A percentile compares a stretch with the other conserved stretches of the same genome.
Evolutionary conservation across 2,113 vertebrate species (phyloP).

Genomic region (Carettochelys insculpta): DNA sequence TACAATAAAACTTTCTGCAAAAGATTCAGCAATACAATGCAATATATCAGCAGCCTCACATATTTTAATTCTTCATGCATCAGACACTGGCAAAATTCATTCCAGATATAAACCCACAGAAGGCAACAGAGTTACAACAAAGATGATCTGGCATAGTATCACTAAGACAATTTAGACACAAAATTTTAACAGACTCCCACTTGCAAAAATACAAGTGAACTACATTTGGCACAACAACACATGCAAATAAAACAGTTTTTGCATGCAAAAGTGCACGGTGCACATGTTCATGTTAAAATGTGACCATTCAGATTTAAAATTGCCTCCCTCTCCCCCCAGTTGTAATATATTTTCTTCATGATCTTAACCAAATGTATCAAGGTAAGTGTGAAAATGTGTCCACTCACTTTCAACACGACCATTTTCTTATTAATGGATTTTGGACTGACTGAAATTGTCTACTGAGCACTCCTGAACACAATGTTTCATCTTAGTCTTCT

Average conservation of each 20-base stretch:
- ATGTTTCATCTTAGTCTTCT: not conserved
- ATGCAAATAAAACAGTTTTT: not conserved
- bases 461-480: not conserved
- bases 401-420: not conserved
- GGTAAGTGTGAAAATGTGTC: not conserved
- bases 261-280: not conserved
- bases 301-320: not conserved
- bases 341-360: not conserved
- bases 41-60: not conserved
- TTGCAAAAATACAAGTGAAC: not conserved
- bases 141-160: not conserved
- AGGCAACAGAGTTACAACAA: not conserved
- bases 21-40: not conserved
- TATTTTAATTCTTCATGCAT: not conserved
- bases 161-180: not conserved
- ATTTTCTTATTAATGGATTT: not conserved
- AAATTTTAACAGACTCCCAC: not conserved
- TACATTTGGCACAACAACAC: not conserved
- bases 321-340: not conserved
- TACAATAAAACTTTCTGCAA: not conserved
- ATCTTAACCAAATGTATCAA: not conserved
- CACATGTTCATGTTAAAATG: not conserved
- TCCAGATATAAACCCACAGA: not conserved
- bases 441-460: not conserved
- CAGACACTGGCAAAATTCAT: not conserved